Percentiles rank a stretch among this genome's conserved stretches.
Conservation (phyloP, 2,888 invertebrate species). For the Monoplex corrugatus region DNA sequence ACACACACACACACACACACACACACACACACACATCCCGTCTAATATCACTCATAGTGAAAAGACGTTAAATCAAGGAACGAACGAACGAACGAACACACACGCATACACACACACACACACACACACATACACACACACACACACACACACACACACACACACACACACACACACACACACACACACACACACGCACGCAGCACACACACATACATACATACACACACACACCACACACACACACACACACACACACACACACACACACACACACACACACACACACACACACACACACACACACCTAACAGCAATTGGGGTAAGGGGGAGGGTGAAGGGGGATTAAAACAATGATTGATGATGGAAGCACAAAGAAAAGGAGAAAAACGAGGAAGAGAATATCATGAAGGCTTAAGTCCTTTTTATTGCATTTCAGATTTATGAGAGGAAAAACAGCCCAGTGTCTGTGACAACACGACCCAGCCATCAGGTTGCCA, state of each 20-base stretch:
- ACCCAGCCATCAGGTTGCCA: slow-evolving; percentile 40
- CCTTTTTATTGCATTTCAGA: slow-evolving; percentile 26
- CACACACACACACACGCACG: not conserved
- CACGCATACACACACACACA: not conserved
- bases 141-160: not conserved
- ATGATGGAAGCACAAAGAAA: too few relatives aligned
- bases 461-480: slow-evolving; percentile 31
- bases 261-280: not conserved
- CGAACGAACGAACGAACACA: not conserved
- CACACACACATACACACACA: too few relatives aligned
- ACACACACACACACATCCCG: not conserved
- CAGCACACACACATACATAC: not conserved
- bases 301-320: too few relatives aligned
- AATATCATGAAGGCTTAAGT: too few relatives aligned
- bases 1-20: slow-evolving; percentile 8
- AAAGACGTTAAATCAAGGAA: too few relatives aligned
- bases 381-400: too few relatives aligned
- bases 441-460: slow-evolving; percentile 33
- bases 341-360: too few relatives aligned
- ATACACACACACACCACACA: not conserved
- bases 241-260: not conserved
- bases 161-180: not conserved
- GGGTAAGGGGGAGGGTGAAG: too few relatives aligned
- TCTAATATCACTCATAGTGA: too few relatives aligned
- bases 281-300: not conserved